A percentile compares a stretch with the other conserved stretches of the same genome.
Conservation (phyloP, 64 coral and sea anemone species). For the Pachyseris speciosa region DNA sequence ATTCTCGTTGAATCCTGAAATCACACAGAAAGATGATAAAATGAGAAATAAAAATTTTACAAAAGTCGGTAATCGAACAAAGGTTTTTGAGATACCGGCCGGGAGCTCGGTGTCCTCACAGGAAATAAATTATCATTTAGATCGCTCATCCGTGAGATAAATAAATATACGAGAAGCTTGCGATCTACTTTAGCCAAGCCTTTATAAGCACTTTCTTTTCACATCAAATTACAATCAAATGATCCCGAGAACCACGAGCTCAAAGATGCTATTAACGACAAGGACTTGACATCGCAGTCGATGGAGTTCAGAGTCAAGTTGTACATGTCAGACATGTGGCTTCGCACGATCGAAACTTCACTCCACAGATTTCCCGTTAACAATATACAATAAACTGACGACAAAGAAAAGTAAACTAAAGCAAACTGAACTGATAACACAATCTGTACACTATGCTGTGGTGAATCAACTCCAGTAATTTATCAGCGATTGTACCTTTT, state of each 20-base stretch:
- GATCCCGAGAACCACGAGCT: not conserved
- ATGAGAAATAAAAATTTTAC: not conserved
- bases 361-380: not conserved
- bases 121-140: not conserved
- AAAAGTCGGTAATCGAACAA: no score
- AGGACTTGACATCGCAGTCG: no score
- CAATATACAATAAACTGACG: not conserved
- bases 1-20: conserved; percentile 88
- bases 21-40: not conserved
- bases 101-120: not conserved
- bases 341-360: not conserved
- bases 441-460: no score
- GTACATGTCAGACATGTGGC: not conserved
- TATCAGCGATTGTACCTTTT: not conserved
- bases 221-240: not conserved
- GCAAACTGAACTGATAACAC: no score
- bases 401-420: no score
- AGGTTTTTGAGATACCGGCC: no score
- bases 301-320: no score
- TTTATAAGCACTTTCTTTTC: not conserved
- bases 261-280: not conserved
- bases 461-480: no score
- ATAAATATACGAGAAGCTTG: not conserved
- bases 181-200: not conserved
- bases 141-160: not conserved